Evolutionary conservation across 1,140 invertebrate species (phyloP).

Genomic region (Drosophila simulans): DNA sequence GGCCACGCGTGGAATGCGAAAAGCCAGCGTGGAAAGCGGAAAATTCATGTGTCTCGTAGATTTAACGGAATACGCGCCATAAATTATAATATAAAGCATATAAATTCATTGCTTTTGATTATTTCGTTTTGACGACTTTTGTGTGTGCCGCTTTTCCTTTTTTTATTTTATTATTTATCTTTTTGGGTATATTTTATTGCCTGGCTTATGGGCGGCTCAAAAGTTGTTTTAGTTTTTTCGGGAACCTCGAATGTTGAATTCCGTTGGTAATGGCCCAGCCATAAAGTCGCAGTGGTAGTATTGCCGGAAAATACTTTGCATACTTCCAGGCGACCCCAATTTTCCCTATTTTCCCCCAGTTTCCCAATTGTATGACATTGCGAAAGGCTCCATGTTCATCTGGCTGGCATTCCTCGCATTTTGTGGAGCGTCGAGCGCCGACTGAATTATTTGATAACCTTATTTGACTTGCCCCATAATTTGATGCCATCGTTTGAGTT

Average conservation of each 20-base stretch:
- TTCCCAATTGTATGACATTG: slow-evolving; percentile 16
- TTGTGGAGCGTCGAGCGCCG: slow-evolving; percentile 31
- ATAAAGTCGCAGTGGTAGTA: slow-evolving; percentile 22
- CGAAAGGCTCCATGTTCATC: slow-evolving; percentile 29
- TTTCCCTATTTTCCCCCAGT: slow-evolving; percentile 16
- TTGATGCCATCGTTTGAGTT: slow-evolving; percentile 59
- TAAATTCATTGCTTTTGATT: slow-evolving; percentile 74
- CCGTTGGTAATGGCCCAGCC: slow-evolving; percentile 22
- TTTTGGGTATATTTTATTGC: slow-evolving; percentile 34
- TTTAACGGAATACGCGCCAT: slow-evolving; percentile 67
- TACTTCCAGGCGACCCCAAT: slow-evolving; percentile 27
- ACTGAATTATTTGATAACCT: slow-evolving; percentile 68
- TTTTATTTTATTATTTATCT: slow-evolving; percentile 21
- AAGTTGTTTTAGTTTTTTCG: slow-evolving; percentile 42
- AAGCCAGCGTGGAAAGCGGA: slow-evolving; percentile 65
- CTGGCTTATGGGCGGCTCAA: slow-evolving; percentile 38
- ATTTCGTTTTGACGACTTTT: slow-evolving; percentile 34
- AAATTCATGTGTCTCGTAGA: slow-evolving; percentile 28
- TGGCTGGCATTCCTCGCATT: slow-evolving; percentile 60
- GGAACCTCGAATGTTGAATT: background rate
- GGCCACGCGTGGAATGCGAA: slow-evolving; percentile 77
- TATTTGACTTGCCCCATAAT: slow-evolving; percentile 51
- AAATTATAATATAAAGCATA: slow-evolving; percentile 75
- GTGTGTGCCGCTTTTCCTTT: slow-evolving; percentile 16
- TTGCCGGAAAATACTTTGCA: slow-evolving; percentile 32